These are phyloP conservation scores for Jaculus jaculus DNA, from an alignment of 2,113 vertebrate genomes.

Conservation along the genomic window DNA sequence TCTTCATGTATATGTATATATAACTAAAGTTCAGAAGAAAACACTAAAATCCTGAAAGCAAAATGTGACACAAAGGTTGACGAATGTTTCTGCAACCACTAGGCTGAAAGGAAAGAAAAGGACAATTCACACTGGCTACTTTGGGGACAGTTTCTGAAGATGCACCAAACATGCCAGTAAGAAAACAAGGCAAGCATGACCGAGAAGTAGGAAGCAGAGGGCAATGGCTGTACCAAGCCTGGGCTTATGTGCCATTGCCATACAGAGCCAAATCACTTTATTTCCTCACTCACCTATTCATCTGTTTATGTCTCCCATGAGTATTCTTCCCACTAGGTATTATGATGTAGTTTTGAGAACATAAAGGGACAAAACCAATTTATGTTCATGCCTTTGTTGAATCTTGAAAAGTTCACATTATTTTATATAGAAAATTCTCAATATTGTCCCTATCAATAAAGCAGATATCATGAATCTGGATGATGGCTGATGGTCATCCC, in stretches of 20 bases:
- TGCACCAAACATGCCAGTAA: accelerated
- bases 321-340: not conserved
- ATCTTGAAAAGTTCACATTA: not conserved
- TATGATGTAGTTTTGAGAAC: not conserved
- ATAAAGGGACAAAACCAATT: not conserved
- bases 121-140: accelerated
- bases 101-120: not conserved
- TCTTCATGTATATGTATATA: too few species aligned
- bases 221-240: too few species aligned
- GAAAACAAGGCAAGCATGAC: not conserved
- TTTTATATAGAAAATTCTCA: not conserved
- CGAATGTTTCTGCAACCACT: not conserved
- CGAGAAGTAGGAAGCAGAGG: too few species aligned
- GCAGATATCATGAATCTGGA: not conserved
- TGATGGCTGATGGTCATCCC: not conserved
- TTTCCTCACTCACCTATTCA: not conserved
- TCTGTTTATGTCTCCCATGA: not conserved
- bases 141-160: not conserved
- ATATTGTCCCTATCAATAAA: not conserved
- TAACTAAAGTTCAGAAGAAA: not conserved
- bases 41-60: not conserved
- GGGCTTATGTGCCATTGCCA: too few species aligned
- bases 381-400: not conserved
- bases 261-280: not conserved
- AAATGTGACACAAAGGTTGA: not conserved